A percentile compares a stretch with the other conserved stretches of the same genome.
Conservation (phyloP, 2,888 invertebrate species). For the Sinodicranocentrus sp. region DNA sequence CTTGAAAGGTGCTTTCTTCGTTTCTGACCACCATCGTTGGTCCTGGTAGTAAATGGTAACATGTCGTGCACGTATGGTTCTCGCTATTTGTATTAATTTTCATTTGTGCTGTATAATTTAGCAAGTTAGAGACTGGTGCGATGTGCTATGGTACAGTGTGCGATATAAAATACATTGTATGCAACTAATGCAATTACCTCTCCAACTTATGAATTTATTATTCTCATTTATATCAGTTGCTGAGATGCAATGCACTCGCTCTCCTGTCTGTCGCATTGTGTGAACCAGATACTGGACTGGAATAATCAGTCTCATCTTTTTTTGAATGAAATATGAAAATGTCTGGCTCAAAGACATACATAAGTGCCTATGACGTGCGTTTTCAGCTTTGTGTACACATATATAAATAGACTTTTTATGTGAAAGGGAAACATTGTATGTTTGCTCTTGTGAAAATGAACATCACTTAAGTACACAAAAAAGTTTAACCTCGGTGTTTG, state of each 20-base stretch:
- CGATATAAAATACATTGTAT: no score
- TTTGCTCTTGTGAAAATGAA: conserved; percentile 56
- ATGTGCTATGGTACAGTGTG: no score
- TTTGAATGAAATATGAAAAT: background rate
- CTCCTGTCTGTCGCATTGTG: background rate
- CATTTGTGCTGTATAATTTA: no score
- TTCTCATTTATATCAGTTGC: no score
- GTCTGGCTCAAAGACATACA: conserved; percentile 3
- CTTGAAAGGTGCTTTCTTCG: no score
- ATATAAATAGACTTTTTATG: conserved; percentile 36
- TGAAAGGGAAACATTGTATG: conserved; percentile 48
- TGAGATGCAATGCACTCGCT: background rate
- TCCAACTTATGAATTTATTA: no score
- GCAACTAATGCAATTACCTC: no score
- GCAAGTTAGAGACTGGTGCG: no score
- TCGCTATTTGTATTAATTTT: no score
- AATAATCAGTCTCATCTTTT: conserved; percentile 26
- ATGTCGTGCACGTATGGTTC: no score
- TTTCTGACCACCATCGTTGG: no score
- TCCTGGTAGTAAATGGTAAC: no score
- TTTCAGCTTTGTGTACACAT: conserved; percentile 17
- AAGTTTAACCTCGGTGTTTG: background rate
- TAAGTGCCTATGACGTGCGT: background rate
- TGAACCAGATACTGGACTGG: conserved; percentile 20
- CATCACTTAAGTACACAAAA: conserved; percentile 32